Evolutionary conservation across 2,797 vertebrate genomes (phyloP), one percentile per base, ranked within the genome.

Genomic region (Nyctibius grandis): DNA sequence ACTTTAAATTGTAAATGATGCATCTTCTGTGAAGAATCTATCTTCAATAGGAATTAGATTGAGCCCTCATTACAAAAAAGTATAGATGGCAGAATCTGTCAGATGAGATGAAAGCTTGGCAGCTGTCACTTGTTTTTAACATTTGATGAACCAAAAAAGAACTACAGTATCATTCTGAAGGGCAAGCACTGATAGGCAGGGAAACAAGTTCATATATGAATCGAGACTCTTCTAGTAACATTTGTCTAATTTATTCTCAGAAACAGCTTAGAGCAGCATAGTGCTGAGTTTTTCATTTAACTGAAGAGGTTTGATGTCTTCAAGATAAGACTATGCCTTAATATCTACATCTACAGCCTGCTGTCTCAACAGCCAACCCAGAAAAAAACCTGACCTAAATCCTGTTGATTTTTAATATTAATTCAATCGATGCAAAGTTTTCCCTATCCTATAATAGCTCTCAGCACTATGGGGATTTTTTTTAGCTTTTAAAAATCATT

Each of bases 1-100:
- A 45, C 45, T 86, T 85, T 50, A 91, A 93, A 92, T 78, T 94
- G 33, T 88, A 91, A 85, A 81, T 82, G 47, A 61, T 94, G 28
- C 78, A 51, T 79, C 51, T 42, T 96, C 50, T 91, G 19, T 69
- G 65, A 90, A 93, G 65, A 86, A 51, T 86, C 28, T 67, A 0
- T 82, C 68, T 93, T 94, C 72, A 93, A 54, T 36, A 87, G 91
- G 34, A 87, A 85, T 92, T 73, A 79, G 65, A 94, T 57, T 87
- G 64, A 93, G 36, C 50, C 13, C 50, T 92, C 45, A 65, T 77
- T 91, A 65, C 40, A 86, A 79, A 76, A 70, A 82, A 92, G n/a
- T 65, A 44, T 7, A 83, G 76, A 59, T 47, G 72, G 69, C 61
- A 93, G n/a, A 78, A 45, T 77, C 53, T 78, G 60, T 77, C 73